Percentiles rank a stretch among this genome's conserved stretches.
Evolutionary conservation across 1,140 invertebrate genomes (phyloP).

Genomic region (Ruditapes philippinarum): DNA sequence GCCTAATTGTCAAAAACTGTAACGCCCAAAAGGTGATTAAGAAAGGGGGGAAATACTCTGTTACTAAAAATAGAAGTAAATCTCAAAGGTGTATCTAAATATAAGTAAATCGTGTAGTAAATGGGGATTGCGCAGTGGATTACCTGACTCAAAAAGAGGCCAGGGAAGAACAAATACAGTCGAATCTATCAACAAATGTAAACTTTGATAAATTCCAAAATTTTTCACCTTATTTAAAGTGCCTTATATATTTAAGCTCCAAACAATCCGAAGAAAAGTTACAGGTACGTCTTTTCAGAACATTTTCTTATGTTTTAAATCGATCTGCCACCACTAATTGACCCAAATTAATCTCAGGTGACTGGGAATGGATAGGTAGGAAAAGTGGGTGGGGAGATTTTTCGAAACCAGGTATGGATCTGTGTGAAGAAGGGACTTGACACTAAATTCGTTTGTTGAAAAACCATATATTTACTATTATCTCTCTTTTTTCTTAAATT

Average conservation of each 20-base stretch:
- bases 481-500: too few relatives aligned
- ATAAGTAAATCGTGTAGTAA: constrained; percentile 48
- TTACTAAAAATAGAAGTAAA: constrained; percentile 31
- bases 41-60: constrained; percentile 17
- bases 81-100: not conserved
- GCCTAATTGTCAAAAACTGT: too few relatives aligned
- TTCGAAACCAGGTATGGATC: constrained; percentile 1
- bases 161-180: not conserved
- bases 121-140: constrained; percentile 35
- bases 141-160: constrained; percentile 45
- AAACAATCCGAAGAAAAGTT: not conserved
- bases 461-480: too few relatives aligned
- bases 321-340: not conserved
- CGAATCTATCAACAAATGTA: constrained; percentile 16
- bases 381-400: constrained; percentile 21
- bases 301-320: not conserved
- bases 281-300: not conserved
- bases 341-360: constrained; percentile 27
- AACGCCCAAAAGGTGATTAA: not conserved
- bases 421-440: too few relatives aligned
- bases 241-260: not conserved
- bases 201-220: constrained; percentile 47
- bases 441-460: too few relatives aligned
- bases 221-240: not conserved
- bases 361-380: constrained; percentile 8